Conservation (phyloP, 2,797 vertebrate species). For the Adelosebastes latens region DNA sequence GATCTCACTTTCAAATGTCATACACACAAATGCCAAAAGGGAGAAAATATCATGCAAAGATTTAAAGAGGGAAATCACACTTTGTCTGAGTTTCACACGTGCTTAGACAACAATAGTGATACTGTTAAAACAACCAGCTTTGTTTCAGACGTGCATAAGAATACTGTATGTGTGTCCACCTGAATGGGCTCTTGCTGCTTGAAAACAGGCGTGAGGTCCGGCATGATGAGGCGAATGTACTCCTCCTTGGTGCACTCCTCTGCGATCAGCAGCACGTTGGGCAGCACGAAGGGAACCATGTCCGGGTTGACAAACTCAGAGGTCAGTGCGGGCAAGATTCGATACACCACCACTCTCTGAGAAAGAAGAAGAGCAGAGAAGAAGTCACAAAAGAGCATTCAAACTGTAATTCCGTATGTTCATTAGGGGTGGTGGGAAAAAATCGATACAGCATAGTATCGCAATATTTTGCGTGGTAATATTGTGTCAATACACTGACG, state of each 20-base stretch:
- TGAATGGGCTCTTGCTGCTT: slow-evolving; percentile 98
- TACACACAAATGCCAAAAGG: not conserved
- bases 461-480: no score
- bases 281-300: slow-evolving; percentile 98
- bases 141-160: not conserved
- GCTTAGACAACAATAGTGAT: not conserved
- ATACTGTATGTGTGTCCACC: slow-evolving; percentile 75
- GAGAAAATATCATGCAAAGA: not conserved
- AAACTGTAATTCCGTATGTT: not conserved
- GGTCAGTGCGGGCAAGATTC: slow-evolving; percentile 92
- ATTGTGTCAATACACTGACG: no score
- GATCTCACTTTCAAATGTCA: not conserved
- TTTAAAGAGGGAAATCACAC: not conserved
- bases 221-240: slow-evolving; percentile 91
- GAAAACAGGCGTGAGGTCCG: slow-evolving; percentile 96
- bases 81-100: not conserved
- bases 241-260: slow-evolving; percentile 99
- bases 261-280: slow-evolving; percentile 96
- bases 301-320: slow-evolving; percentile 98
- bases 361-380: not conserved
- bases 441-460: no score
- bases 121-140: not conserved
- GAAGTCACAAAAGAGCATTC: not conserved
- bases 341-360: slow-evolving; percentile 94
- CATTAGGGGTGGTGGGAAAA: no score